Evolutionary conservation across 2,888 invertebrate species (phyloP).

Genomic region (Conops quadrifasciatus): DNA sequence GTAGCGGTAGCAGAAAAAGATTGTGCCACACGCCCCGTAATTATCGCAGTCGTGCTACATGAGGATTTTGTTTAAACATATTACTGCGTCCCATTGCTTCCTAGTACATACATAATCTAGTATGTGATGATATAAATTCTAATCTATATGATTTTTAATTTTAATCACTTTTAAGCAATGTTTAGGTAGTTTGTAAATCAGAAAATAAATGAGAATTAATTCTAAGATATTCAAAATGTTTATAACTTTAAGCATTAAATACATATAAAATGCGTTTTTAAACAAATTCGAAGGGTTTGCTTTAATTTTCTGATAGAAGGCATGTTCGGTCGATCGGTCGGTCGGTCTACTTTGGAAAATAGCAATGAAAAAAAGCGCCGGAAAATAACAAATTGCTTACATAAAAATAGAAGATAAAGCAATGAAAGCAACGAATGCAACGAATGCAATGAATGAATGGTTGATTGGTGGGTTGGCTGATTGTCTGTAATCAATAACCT

Average conservation of each 20-base stretch:
- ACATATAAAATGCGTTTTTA: constrained; percentile 7
- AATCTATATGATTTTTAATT: constrained; percentile 3
- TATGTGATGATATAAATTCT: neutral
- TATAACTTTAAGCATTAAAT: constrained; percentile 5
- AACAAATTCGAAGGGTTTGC: neutral
- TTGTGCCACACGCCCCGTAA: neutral
- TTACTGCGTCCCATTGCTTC: neutral
- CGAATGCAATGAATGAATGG: too few species aligned
- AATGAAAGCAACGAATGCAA: too few species aligned
- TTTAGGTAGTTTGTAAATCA: neutral
- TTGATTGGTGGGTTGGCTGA: too few species aligned
- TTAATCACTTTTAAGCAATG: neutral
- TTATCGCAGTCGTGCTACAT: neutral
- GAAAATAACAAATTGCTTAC: too few species aligned
- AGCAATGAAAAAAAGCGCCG: too few species aligned
- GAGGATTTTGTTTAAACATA: neutral
- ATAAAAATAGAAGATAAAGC: too few species aligned
- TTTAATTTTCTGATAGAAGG: too few species aligned
- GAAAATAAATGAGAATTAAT: neutral
- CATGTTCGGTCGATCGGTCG: too few species aligned
- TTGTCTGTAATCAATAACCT: too few species aligned
- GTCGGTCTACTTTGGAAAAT: too few species aligned
- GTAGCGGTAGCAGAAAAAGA: neutral
- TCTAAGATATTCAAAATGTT: constrained; percentile 7
- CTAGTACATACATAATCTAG: neutral